These are phyloP conservation scores for Pipistrellus nathusii DNA, from an alignment of 2,797 vertebrate species.

Conservation along the genomic window DNA sequence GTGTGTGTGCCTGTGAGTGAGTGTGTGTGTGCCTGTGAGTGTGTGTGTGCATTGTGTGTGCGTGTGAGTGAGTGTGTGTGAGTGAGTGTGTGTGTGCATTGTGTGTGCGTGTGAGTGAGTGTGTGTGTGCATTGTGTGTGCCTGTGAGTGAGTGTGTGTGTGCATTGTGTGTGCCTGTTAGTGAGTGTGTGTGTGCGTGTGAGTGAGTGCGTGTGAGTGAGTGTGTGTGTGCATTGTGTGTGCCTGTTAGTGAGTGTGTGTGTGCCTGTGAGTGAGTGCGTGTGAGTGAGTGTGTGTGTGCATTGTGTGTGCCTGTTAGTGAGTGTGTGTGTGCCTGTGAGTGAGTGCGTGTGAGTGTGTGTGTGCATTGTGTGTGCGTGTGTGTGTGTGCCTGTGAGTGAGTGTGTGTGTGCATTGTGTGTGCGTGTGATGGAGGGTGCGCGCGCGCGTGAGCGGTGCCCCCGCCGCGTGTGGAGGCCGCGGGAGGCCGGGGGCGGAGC, in stretches of 20 bases:
- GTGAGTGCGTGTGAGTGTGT: no score
- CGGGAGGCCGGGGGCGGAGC: conserved; percentile 43
- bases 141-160: neutral
- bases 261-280: neutral
- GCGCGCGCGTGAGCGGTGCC: neutral
- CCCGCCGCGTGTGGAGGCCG: neutral
- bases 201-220: neutral
- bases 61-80: no score
- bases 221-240: neutral
- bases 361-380: no score
- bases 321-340: neutral
- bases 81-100: no score
- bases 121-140: no score
- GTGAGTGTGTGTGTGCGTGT: no score
- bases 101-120: neutral
- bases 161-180: no score
- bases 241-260: neutral
- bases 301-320: neutral
- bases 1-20: neutral
- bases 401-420: neutral
- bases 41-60: no score
- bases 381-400: neutral
- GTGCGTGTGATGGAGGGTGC: neutral
- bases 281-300: neutral
- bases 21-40: no score